Base-by-base conservation (phyloP, 1,140 invertebrate species). In the Penaeus japonicus region DNA sequence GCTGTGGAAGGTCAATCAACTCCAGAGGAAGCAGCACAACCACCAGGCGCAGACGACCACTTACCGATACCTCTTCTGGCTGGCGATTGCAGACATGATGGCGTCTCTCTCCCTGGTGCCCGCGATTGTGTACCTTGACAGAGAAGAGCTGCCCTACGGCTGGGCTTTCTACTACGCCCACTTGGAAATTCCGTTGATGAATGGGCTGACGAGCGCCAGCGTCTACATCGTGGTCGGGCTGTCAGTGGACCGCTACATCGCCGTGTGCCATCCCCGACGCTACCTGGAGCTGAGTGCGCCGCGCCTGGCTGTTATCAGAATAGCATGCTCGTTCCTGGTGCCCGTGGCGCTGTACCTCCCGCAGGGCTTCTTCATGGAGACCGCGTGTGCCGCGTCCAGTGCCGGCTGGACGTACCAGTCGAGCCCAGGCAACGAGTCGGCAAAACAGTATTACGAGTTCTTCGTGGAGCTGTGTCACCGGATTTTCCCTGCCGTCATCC, bases 131-230 rank as follows among this genome's bases (percentile, higher is more conserved):
- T 35, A 89, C 84, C 59, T 89, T n/a, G 75, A 89, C 3, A 59
- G 90, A 5, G n/a, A 2, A 3, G 75, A 54, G 17, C 83, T 90
- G 5, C 24, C 86, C 22, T 89, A 78, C 47, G 77, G 54, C 17
- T 90, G 90, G 90, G 90, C 90, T 4, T 89, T 89, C 54, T 90
- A 90, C 77, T 90, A 89, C 70, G 90, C 90, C 22, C 90, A 90
- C 62, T 81, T 90, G 18, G 90, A 90, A 57, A 84, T 80, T 10
- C 80, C 89, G 18, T 12, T 80, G 18, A 73, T 89, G 47, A 90
- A 90, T 55, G 83, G 80, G 55, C 85, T 89, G 35, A 90, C 87
- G 1, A 89, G 87, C n/a, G 83, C 80, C 73, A 87, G 88, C 24
- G 90, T 89, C 1, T 90, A 89, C 55, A 90, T 90, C 17, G 85